Conservation (phyloP, 2,797 vertebrate genomes). For the Sebastes vulpes region DNA sequence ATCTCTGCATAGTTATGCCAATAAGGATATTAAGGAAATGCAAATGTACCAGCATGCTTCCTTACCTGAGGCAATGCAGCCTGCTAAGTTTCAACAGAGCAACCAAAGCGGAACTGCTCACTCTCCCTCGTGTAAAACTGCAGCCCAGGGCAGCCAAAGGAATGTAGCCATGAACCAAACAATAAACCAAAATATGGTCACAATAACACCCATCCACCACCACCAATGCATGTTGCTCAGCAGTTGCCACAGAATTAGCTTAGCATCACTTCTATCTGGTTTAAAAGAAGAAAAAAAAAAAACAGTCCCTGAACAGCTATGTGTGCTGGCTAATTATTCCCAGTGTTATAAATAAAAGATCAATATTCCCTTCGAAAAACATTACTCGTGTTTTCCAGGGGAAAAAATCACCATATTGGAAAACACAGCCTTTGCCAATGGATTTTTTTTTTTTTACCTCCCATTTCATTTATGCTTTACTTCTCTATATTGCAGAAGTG, state of each 20-base stretch:
- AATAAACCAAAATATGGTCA: conserved; percentile 19
- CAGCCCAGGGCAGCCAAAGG: conserved; percentile 38
- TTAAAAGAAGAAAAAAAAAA: neutral
- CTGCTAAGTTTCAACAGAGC: conserved; percentile 54
- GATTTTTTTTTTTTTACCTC: neutral
- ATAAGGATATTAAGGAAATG: conserved; percentile 67
- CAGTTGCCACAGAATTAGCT: neutral
- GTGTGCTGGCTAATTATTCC: conserved; percentile 5
- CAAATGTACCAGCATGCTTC: conserved; percentile 60
- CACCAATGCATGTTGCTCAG: neutral
- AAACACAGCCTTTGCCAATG: conserved; percentile 4
- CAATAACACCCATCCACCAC: neutral
- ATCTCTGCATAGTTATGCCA: conserved; percentile 53
- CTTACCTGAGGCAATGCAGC: conserved; percentile 65
- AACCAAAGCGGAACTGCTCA: conserved; percentile 51
- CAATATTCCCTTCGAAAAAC: conserved; percentile 24
- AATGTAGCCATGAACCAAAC: conserved; percentile 20
- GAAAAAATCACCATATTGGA: conserved; percentile 29
- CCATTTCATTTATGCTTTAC: conserved; percentile 5
- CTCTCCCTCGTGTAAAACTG: conserved; percentile 27
- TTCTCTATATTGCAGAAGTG: conserved; percentile 2
- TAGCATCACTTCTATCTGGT: conserved; percentile 9
- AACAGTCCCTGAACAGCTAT: neutral
- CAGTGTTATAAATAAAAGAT: conserved; percentile 41
- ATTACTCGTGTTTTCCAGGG: conserved; percentile 37